Evolutionary conservation across 2,113 vertebrate species (phyloP).

Genomic region (Gymnorhina tibicen): DNA sequence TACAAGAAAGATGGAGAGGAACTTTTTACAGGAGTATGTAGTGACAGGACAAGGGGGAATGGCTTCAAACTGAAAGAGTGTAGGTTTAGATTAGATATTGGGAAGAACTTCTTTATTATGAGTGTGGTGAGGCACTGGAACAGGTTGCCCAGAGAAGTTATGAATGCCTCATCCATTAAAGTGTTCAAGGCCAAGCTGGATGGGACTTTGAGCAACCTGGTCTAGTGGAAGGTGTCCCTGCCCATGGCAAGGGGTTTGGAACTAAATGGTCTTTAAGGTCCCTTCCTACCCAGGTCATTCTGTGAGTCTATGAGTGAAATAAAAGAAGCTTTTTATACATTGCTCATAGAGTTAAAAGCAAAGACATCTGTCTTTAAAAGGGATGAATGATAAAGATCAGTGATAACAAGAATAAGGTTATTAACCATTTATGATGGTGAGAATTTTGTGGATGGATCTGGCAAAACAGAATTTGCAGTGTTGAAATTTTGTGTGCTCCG

Average conservation of each 20-base stretch:
- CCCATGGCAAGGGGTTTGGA: too few species aligned
- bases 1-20: fast-evolving
- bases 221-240: neutral
- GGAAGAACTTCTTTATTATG: neutral
- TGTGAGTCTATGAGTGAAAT: neutral
- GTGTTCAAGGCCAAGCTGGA: neutral
- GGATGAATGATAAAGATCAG: neutral
- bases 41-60: neutral
- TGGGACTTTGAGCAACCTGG: neutral
- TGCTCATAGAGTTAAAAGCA: neutral
- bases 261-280: neutral
- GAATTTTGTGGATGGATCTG: neutral
- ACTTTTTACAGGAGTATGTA: fast-evolving
- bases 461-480: neutral
- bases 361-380: neutral
- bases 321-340: fast-evolving
- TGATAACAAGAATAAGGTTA: neutral
- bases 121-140: neutral
- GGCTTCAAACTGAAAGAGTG: neutral
- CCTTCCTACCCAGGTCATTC: neutral
- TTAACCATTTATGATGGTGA: neutral
- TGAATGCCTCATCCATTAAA: neutral
- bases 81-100: neutral
- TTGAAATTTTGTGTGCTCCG: neutral
- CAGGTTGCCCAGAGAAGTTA: neutral